phyloP scores from a whole-genome alignment of 1,140 invertebrate genomes.

The Lasioglossum baleicum region DNA sequence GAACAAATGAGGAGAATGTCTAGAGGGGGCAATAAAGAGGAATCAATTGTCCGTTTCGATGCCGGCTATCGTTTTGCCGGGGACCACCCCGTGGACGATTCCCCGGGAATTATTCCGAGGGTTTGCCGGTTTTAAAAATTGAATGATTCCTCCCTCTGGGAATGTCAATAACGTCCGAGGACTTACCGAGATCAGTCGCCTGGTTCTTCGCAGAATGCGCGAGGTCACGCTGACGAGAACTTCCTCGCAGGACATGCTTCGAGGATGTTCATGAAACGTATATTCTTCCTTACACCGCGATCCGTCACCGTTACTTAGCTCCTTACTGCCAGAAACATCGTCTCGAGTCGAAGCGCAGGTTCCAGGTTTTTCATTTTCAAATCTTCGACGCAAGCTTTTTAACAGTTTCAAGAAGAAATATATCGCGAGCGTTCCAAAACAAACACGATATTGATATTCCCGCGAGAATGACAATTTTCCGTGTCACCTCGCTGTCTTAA shows the following conservation, averaged over 20 bases:
- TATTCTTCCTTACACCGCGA: not conserved
- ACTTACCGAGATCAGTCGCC: conserved; percentile 62
- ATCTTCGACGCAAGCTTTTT: no score
- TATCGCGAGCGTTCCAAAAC: no score
- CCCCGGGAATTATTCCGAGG: not conserved
- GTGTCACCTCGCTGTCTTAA: no score
- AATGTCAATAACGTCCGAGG: not conserved
- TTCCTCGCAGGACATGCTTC: conserved; percentile 45
- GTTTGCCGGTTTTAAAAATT: not conserved
- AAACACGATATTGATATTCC: no score
- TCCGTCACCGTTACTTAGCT: not conserved
- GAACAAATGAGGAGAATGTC: conserved; percentile 14
- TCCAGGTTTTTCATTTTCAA: no score
- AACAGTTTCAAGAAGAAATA: no score
- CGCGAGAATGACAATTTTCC: no score
- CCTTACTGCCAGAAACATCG: not conserved
- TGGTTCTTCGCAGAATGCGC: conserved; percentile 46
- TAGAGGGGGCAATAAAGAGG: conserved; percentile 22
- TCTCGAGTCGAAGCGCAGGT: no score
- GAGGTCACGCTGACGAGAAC: conserved; percentile 40
- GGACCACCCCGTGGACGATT: not conserved
- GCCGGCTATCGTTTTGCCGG: conserved; percentile 13
- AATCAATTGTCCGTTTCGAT: conserved; percentile 39
- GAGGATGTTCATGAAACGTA: not conserved
- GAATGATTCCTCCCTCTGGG: not conserved